Evolutionary conservation across 2,797 vertebrate species (phyloP), one percentile per base, ranked within the genome.

Genomic region (Eulemur albifrons): DNA sequence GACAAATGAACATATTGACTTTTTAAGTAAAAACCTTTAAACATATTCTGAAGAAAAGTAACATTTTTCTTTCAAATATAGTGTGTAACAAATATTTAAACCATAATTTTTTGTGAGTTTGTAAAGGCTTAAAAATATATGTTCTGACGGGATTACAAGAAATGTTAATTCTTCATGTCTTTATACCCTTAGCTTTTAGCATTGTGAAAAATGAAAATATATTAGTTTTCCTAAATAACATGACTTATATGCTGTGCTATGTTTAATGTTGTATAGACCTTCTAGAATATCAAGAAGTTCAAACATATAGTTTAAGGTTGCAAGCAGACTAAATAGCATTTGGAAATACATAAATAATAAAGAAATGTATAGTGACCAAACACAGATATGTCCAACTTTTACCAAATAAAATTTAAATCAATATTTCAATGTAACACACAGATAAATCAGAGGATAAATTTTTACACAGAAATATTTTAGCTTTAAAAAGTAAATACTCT

Each of bases 1-100:
- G 69, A 57, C 35, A 85, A 84, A 35, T 50, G 25, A 80, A 75
- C 2, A 52, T 38, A 69, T 20, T 61, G 43, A 21, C 43, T 96
- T 92, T 81, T 85, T 2, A 76, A 85, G 77, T 2, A 38, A 8
- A 52, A 48, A n/a, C 1, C 40, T 76, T 59, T 76, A 92, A 83
- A 50, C 11, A 65, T 81, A 82, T 30, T 69, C 40, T 81, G 88
- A 88, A 88, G 83, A 84, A 93, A 93, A 73, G 35, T 63, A n/a
- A 85, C 21, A 79, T 50, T 76, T 93, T 76, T 63, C 25, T 93
- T 92, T 93, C 57, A 86, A 81, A 87, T 59, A 83, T 14, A 59
- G 5, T 27, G 80, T 52, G 8, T 43, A 32, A 30, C 83, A 76
- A 88, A 87, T 95, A 90, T 48, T 76, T 40, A 95, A 79, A 45